Conservation (phyloP, 2,888 invertebrate genomes). For the Cotesia congregata region DNA sequence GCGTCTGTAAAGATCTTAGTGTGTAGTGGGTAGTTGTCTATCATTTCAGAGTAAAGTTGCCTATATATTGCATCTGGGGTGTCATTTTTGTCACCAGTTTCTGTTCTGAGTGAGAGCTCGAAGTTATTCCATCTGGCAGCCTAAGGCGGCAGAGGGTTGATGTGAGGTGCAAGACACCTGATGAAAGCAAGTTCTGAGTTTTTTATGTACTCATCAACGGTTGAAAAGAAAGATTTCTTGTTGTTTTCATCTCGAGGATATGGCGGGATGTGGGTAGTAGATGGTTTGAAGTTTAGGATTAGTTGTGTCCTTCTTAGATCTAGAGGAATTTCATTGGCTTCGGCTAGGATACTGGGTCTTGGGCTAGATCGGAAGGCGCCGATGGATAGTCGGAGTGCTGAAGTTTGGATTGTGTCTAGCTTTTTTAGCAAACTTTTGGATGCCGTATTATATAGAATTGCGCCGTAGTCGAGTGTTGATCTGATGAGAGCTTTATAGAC, state of each 20-base stretch:
- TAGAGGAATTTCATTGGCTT: slow-evolving; percentile 27
- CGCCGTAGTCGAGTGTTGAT: slow-evolving; percentile 43
- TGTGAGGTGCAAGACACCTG: neutral
- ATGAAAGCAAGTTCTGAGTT: neutral
- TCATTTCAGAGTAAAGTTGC: neutral
- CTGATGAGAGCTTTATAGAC: slow-evolving; percentile 44
- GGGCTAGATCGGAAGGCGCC: slow-evolving; percentile 44
- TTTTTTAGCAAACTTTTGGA: neutral
- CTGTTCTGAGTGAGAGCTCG: too few species aligned
- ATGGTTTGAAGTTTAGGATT: slow-evolving; percentile 13
- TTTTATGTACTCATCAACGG: neutral
- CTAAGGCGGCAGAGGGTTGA: neutral
- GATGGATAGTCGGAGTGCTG: slow-evolving; percentile 25
- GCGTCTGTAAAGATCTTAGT: neutral
- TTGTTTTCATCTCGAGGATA: neutral
- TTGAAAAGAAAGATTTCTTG: neutral
- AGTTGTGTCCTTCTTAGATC: slow-evolving; percentile 30
- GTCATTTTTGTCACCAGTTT: neutral
- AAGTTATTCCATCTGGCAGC: neutral
- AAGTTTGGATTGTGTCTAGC: slow-evolving; percentile 24
- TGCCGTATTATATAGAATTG: slow-evolving; percentile 36
- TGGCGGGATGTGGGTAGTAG: neutral
- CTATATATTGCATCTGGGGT: neutral
- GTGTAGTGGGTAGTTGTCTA: neutral
- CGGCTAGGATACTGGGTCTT: slow-evolving; percentile 28